Conservation (phyloP, 92 coral and sea anemone genomes). For the Parazoanthus swiftii region DNA sequence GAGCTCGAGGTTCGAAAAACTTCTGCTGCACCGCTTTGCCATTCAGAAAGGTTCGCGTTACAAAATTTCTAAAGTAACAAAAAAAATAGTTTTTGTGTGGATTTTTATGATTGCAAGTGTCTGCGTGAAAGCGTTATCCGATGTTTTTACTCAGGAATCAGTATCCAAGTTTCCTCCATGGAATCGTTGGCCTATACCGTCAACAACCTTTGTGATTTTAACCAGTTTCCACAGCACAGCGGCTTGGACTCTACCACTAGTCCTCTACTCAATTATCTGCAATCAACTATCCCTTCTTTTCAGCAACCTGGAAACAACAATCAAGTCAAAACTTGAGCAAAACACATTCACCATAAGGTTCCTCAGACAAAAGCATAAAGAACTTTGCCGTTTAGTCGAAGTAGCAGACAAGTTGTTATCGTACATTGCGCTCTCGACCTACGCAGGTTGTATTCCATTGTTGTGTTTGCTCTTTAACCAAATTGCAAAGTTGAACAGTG, state of each 20-base stretch:
- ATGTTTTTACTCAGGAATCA: not conserved
- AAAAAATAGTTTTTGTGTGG: not conserved
- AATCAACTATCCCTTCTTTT: slow-evolving; percentile 5
- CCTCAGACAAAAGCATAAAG: too few species aligned
- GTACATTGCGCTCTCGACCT: slow-evolving; percentile 1
- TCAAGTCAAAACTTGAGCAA: not conserved
- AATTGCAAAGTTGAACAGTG: too few species aligned
- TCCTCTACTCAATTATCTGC: slow-evolving; percentile 21
- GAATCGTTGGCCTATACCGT: too few species aligned
- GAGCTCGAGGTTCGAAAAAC: slow-evolving; percentile 16
- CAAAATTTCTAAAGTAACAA: not conserved
- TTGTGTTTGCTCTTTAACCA: too few species aligned
- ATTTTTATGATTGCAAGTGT: not conserved
- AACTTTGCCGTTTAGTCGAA: not conserved
- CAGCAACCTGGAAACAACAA: not conserved
- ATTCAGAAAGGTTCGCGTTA: not conserved
- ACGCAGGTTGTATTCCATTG: not conserved
- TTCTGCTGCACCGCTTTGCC: not conserved
- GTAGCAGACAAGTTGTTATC: slow-evolving; percentile 16
- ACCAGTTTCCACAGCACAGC: too few species aligned
- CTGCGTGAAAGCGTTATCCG: not conserved
- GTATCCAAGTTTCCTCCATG: not conserved
- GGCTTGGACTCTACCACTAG: slow-evolving; percentile 33
- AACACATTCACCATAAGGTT: too few species aligned
- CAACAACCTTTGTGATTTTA: too few species aligned